A percentile compares a stretch with the other conserved stretches of the same genome.
Conservation (phyloP, 1,140 invertebrate genomes). For the Cryptotermes secundus region DNA sequence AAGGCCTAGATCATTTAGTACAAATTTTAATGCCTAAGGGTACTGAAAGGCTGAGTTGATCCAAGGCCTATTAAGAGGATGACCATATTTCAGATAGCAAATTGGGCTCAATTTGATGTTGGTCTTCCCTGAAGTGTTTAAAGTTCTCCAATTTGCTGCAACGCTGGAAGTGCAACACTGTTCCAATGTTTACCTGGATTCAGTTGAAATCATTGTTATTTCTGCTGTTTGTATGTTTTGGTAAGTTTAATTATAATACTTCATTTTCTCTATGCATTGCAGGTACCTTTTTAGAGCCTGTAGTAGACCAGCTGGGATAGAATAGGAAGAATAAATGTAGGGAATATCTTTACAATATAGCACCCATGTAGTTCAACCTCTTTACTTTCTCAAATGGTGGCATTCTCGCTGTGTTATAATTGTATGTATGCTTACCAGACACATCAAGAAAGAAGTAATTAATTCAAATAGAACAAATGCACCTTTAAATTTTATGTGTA, state of each 20-base stretch:
- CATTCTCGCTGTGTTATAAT: not conserved
- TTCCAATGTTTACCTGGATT: conserved; percentile 28
- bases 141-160: not conserved
- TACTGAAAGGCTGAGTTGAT: conserved; percentile 9
- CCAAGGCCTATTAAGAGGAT: conserved; percentile 21
- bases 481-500: too few species aligned
- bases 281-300: not conserved
- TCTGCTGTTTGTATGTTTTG: conserved; percentile 22
- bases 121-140: not conserved
- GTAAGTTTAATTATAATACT: not conserved
- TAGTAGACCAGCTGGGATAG: not conserved
- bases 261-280: too few species aligned
- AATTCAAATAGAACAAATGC: too few species aligned
- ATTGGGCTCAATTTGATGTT: not conserved
- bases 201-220: conserved; percentile 5
- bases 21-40: conserved; percentile 22
- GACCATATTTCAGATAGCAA: not conserved
- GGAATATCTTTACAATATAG: not conserved
- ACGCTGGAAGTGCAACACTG: not conserved
- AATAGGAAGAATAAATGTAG: not conserved
- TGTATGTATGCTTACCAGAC: not conserved
- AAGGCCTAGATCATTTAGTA: conserved; percentile 26
- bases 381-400: not conserved
- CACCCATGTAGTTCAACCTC: not conserved
- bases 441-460: too few species aligned